Conservation (phyloP, 2,113 vertebrate species). For the Motacilla tschutschensis region DNA sequence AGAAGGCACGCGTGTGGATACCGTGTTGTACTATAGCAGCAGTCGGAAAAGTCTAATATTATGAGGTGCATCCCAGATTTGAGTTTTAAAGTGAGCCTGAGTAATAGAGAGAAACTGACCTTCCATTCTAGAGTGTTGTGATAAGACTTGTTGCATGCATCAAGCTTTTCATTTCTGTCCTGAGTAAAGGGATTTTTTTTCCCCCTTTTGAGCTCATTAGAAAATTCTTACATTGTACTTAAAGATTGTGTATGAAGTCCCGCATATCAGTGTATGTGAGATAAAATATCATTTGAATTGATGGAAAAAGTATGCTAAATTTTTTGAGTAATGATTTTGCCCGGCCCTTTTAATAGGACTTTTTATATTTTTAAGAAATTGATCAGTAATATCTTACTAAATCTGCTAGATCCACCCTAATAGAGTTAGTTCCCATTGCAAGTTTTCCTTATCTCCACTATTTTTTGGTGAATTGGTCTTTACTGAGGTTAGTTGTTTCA, state of each 20-base stretch:
- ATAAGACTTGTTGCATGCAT: not conserved
- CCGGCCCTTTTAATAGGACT: not conserved
- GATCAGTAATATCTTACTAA: rapidly evolving
- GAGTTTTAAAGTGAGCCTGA: not conserved
- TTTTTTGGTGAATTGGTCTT: not conserved
- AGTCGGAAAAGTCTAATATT: rapidly evolving
- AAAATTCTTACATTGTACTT: not conserved
- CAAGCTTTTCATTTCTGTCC: not conserved
- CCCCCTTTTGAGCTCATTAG: not conserved
- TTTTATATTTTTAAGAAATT: not conserved
- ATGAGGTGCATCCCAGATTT: not conserved
- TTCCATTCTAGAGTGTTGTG: rapidly evolving
- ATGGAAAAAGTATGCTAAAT: not conserved
- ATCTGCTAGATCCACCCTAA: not conserved
- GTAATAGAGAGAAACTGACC: rapidly evolving
- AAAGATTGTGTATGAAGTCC: rapidly evolving
- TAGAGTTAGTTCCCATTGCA: not conserved
- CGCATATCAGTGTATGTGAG: not conserved
- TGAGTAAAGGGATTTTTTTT: rapidly evolving
- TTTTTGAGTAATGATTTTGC: not conserved
- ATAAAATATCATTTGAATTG: not conserved
- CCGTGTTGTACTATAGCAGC: rapidly evolving
- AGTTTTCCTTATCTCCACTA: not conserved
- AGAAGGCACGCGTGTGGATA: rapidly evolving
- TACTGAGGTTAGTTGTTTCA: not conserved